Percentiles rank a stretch among this genome's conserved stretches.
Conservation (phyloP, 2,113 vertebrate species). For the Strigops habroptila region DNA sequence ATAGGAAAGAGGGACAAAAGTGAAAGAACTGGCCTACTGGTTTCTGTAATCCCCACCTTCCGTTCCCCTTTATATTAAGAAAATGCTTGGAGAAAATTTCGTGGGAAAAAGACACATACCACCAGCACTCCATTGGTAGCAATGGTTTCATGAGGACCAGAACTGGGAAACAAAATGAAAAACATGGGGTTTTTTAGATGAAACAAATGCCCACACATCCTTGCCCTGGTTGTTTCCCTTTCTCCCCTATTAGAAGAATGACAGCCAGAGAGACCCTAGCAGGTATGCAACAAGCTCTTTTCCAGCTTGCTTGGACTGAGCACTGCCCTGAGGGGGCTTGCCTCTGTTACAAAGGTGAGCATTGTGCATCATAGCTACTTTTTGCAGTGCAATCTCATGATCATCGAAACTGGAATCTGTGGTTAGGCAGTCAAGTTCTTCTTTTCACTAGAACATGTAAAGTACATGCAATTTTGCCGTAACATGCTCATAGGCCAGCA, state of each 20-base stretch:
- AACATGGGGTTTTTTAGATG: neutral
- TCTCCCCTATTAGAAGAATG: neutral
- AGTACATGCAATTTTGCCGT: neutral
- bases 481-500: neutral
- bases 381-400: neutral
- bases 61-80: neutral
- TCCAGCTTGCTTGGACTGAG: neutral
- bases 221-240: neutral
- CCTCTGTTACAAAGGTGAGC: neutral
- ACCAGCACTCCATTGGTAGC: constrained; percentile 82
- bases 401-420: neutral
- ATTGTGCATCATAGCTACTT: neutral
- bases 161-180: constrained; percentile 70
- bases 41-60: neutral
- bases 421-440: neutral
- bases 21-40: neutral
- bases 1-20: neutral
- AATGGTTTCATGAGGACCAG: constrained; percentile 61
- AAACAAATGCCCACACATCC: neutral
- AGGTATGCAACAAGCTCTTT: neutral
- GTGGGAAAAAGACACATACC: constrained; percentile 66
- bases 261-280: neutral
- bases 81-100: neutral
- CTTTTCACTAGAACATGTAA: neutral
- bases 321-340: neutral